Conservation (phyloP, 2,888 invertebrate genomes). For the Drosophila maculinotata region DNA sequence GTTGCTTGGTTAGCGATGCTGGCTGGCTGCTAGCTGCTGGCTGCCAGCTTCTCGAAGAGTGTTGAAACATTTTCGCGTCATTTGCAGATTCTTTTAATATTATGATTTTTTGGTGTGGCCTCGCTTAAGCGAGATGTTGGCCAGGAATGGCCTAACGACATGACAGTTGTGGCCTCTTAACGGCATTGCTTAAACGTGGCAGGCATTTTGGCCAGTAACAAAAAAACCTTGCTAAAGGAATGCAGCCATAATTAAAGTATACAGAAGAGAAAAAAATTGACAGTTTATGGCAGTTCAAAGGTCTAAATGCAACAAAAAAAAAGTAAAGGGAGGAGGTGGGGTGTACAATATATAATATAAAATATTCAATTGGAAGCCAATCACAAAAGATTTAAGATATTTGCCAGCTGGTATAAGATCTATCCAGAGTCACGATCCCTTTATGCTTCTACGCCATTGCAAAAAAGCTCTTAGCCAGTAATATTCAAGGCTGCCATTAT, state of each 20-base stretch:
- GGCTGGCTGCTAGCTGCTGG: conserved; percentile 11
- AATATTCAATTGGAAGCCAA: conserved; percentile 18
- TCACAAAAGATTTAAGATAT: conserved; percentile 16
- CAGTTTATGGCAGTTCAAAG: too few relatives aligned
- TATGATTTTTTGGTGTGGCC: conserved; percentile 58
- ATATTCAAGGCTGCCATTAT: conserved; percentile 8
- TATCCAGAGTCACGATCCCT: background rate
- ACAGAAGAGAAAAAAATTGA: conserved; percentile 1
- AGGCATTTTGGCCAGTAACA: conserved; percentile 41
- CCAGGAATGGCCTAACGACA: conserved; percentile 59
- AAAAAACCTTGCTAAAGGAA: conserved; percentile 18
- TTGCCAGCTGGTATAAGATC: background rate
- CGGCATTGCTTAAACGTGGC: conserved; percentile 59
- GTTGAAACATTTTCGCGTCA: conserved; percentile 82
- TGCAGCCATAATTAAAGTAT: conserved; percentile 51
- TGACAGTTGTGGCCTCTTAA: conserved; percentile 59
- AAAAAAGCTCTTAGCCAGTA: conserved; percentile 31
- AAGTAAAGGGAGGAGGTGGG: conserved; percentile 1
- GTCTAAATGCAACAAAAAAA: too few relatives aligned
- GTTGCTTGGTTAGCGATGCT: too few relatives aligned
- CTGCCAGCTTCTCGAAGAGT: conserved; percentile 54
- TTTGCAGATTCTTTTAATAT: conserved; percentile 82
- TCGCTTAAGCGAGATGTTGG: conserved; percentile 67
- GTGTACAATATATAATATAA: too few relatives aligned
- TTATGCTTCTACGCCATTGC: background rate